Evolutionary conservation across 2,797 vertebrate species (phyloP).

Genomic region (Acipenser ruthenus): DNA sequence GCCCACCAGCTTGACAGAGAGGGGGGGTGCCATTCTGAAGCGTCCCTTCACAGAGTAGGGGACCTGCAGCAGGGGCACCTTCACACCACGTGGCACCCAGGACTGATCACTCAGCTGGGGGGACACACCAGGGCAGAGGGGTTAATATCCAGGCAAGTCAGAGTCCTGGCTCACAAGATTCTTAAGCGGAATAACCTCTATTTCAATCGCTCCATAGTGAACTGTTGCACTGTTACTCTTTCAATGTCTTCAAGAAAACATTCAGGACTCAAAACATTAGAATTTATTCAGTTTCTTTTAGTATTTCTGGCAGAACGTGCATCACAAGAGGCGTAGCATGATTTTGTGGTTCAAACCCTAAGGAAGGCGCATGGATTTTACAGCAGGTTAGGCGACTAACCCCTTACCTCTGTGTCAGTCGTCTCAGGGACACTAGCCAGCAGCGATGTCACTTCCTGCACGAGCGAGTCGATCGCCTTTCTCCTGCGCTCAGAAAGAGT

Average conservation of each 20-base stretch:
- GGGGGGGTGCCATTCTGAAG: slow-evolving; percentile 76
- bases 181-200: not conserved
- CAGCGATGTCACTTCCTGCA: slow-evolving; percentile 62
- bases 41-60: slow-evolving; percentile 75
- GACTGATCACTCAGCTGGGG: slow-evolving; percentile 70
- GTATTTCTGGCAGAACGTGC: too few relatives aligned
- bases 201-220: too few relatives aligned
- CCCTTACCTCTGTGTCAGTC: slow-evolving; percentile 61
- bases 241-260: not conserved
- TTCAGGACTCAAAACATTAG: not conserved
- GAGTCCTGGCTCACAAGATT: slow-evolving; percentile 4
- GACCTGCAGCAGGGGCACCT: slow-evolving; percentile 75
- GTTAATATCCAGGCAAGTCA: not conserved
- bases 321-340: too few relatives aligned
- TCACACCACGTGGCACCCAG: slow-evolving; percentile 71
- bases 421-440: slow-evolving; percentile 63
- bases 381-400: not conserved
- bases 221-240: not conserved
- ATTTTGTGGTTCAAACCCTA: too few relatives aligned
- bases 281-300: not conserved
- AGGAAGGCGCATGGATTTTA: not conserved
- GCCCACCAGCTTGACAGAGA: slow-evolving; percentile 76
- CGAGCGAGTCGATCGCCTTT: slow-evolving; percentile 68
- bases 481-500: slow-evolving; percentile 74
- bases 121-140: too few relatives aligned